A percentile compares a stretch with the other conserved stretches of the same genome.
Evolutionary conservation across 2,113 vertebrate genomes (phyloP).

Genomic region (Equus przewalskii): DNA sequence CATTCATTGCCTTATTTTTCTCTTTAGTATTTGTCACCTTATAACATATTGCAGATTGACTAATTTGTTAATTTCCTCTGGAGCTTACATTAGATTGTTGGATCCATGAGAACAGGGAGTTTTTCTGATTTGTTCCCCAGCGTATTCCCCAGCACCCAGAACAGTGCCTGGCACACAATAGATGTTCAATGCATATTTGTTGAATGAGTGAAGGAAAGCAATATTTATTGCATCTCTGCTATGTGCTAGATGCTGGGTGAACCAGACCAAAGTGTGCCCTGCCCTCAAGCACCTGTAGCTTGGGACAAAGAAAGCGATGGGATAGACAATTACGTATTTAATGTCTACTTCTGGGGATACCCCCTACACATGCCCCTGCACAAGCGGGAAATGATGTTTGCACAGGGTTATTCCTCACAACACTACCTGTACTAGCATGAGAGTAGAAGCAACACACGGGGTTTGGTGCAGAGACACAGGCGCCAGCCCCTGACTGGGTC

Average conservation of each 20-base stretch:
- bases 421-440: background rate
- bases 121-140: background rate
- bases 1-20: background rate
- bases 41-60: background rate
- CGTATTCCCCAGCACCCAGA: background rate
- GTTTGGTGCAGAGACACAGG: background rate
- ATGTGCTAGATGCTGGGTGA: background rate
- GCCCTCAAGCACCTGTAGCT: background rate
- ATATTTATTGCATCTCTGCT: background rate
- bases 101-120: background rate
- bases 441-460: background rate
- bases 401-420: fast-evolving
- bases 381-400: background rate
- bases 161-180: too few species aligned
- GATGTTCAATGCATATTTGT: too few species aligned
- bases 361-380: background rate
- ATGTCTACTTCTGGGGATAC: background rate
- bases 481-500: too few species aligned
- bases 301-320: background rate
- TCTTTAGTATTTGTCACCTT: background rate
- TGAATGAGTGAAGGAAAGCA: background rate
- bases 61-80: background rate
- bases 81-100: background rate
- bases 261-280: background rate
- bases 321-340: background rate